Conservation (phyloP, 2,113 vertebrate species). For the Myodes glareolus region DNA sequence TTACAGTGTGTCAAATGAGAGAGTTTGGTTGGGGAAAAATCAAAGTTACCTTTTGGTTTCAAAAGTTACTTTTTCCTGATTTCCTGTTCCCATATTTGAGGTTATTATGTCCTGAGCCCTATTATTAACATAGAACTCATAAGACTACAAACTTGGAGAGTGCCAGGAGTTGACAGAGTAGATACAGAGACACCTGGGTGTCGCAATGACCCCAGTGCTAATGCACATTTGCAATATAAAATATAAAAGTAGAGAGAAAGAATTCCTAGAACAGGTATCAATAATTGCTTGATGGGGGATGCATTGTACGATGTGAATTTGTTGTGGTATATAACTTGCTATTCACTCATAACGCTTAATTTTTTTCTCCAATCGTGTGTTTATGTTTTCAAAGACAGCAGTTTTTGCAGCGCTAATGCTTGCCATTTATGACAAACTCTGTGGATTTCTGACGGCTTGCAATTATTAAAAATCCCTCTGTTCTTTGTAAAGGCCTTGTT, state of each 20-base stretch:
- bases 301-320: neutral
- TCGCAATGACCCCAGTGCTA: neutral
- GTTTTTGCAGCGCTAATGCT: neutral
- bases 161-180: neutral
- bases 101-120: neutral
- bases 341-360: neutral
- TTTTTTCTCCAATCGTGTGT: neutral
- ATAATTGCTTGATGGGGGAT: neutral
- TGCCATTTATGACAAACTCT: neutral
- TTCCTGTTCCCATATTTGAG: neutral
- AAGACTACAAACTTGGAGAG: neutral
- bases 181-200: neutral
- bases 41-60: neutral
- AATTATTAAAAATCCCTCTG: slow-evolving; percentile 11
- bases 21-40: too few species aligned
- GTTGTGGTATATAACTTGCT: neutral
- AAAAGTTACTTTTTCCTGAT: neutral
- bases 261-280: neutral
- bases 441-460: neutral
- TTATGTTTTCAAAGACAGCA: neutral
- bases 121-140: neutral
- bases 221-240: neutral
- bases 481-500: neutral
- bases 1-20: neutral
- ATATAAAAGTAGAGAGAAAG: too few species aligned